phyloP scores from a whole-genome alignment of 2,888 invertebrate genomes.

The Eurytoma californica region DNA sequence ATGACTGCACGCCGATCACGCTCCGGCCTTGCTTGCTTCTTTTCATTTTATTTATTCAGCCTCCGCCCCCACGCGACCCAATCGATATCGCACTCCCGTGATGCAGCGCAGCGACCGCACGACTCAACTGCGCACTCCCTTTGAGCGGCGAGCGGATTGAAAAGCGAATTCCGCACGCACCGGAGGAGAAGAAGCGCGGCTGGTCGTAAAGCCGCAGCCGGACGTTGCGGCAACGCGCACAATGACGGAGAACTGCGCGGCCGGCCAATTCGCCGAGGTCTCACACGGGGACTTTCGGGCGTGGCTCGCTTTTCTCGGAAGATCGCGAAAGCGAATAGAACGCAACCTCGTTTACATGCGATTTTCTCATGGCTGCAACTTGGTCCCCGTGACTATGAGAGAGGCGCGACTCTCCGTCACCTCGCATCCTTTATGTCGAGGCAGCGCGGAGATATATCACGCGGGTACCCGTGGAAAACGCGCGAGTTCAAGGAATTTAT shows the following conservation, averaged over 20 bases:
- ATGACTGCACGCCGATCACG: too few species aligned
- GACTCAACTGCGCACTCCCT: too few species aligned
- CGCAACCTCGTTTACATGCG: slow-evolving; percentile 46
- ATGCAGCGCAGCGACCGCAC: too few species aligned
- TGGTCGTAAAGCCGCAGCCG: neutral
- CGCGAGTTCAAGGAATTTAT: too few species aligned
- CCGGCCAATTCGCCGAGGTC: slow-evolving; percentile 22
- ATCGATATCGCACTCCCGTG: neutral
- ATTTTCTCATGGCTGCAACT: slow-evolving; percentile 39
- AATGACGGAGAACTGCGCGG: slow-evolving; percentile 15
- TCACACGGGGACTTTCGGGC: slow-evolving; percentile 20
- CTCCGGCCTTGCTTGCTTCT: neutral
- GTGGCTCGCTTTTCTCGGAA: slow-evolving; percentile 50
- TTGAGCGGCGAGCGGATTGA: too few species aligned
- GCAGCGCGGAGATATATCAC: too few species aligned
- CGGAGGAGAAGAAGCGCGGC: too few species aligned
- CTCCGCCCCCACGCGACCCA: neutral
- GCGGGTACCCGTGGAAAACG: too few species aligned
- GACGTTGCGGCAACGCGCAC: neutral
- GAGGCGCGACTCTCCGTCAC: neutral
- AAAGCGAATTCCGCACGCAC: too few species aligned
- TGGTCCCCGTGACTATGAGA: neutral
- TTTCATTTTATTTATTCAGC: neutral
- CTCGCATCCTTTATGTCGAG: neutral
- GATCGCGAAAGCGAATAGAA: slow-evolving; percentile 38